Evolutionary conservation across 2,797 vertebrate genomes (phyloP), one percentile per base, ranked within the genome.

Genomic region (Anguilla megastoma): DNA sequence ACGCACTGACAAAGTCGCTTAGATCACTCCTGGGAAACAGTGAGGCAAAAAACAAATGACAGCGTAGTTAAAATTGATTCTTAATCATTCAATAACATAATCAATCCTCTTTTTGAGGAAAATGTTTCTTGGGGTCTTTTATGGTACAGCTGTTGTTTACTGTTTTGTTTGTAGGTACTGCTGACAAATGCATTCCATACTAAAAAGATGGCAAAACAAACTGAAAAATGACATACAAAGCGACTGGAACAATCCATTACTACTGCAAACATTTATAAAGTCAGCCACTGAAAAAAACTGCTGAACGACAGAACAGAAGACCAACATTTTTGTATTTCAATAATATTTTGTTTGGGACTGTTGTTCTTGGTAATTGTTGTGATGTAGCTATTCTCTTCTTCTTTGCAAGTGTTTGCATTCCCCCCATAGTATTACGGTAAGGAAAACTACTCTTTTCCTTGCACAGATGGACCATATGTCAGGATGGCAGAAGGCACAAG

Each of bases 31-130:
- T 27, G 83, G 14, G 27, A 54, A 54, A 54, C 21, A 27, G n/a
- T 45, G 3, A 10, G 50, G n/a, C n/a, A 84, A 84, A 84, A 27
- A 69, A 69, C 24, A 69, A n/a, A 50, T 30, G 50, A 84, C 27
- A n/a, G 83, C 16, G 3, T 52, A 16, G 84, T 85, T 60, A 41
- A 85, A 80, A 41, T 80, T 24, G 76, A 45, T 41, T 80, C 7
- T 33, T 45, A 45, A 80, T 80, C 63, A 48, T 80, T 80, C 76
- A 80, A 48, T 45, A 80, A 45, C 76, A 36, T 76, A 76, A 69
- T 27, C 24, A 76, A 80, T 80, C 76, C 71, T 76, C 71, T 80
- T 45, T 79, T 24, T 41, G 33, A 16, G 9, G 33, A 79, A 24
- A 79, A 21, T 1, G 9, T 45, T 48, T 21, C 79, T 48, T 82